Conservation (phyloP, 2,113 vertebrate species). For the Clarias batrachus region DNA sequence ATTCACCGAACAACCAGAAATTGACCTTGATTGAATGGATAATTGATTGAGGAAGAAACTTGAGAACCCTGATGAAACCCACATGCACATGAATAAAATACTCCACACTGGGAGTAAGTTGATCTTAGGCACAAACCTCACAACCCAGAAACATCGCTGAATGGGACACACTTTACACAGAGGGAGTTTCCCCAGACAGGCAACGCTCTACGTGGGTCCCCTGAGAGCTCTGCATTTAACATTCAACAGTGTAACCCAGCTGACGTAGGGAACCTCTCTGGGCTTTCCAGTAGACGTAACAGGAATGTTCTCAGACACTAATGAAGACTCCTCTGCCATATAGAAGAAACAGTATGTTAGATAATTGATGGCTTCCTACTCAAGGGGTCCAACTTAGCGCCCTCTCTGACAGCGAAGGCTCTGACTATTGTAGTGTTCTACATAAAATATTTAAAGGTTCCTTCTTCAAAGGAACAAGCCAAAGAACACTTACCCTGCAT, state of each 20-base stretch:
- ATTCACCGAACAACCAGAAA: too few relatives aligned
- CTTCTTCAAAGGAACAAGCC: not conserved
- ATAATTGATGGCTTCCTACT: constrained; percentile 6
- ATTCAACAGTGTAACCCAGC: not conserved
- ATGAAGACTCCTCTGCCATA: not conserved
- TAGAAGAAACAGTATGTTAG: not conserved
- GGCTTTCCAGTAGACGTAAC: not conserved
- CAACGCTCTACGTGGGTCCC: not conserved
- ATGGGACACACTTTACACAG: not conserved
- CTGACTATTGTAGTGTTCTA: not conserved
- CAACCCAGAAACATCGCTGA: not conserved
- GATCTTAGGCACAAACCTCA: not conserved
- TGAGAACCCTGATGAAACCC: not conserved
- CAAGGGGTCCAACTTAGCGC: not conserved
- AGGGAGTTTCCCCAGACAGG: not conserved
- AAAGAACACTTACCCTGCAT: not conserved
- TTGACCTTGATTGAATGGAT: too few relatives aligned
- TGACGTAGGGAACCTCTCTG: not conserved
- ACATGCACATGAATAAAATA: not conserved
- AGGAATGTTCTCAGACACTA: not conserved
- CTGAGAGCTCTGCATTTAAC: not conserved
- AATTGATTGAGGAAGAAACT: not conserved
- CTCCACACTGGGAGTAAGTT: not conserved
- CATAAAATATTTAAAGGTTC: constrained; percentile 5
- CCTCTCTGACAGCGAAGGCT: not conserved